Base-by-base conservation (phyloP, 2,797 vertebrate genomes). In the Dicrostonyx torquatus region DNA sequence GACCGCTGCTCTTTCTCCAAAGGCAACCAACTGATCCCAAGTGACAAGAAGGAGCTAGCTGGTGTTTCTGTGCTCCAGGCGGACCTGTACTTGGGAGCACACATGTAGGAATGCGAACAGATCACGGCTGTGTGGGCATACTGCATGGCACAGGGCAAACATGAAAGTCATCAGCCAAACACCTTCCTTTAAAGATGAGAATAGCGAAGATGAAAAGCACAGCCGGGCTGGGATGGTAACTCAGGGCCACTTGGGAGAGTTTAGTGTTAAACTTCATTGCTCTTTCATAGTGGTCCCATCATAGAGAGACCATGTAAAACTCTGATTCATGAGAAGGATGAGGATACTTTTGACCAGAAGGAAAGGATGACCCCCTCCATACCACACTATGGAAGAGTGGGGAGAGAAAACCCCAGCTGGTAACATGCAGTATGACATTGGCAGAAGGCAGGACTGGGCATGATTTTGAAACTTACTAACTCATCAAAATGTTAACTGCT, bases 301-400 rank as follows among this genome's bases (percentile, higher is more conserved):
- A 82, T 70, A 77, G 48, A 43, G 11, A 70, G 29, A 15, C 50
- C 20, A 53, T 5, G 40, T 80, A 55, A 88, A 93, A 75, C 55
- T 26, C 10, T 2, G 11, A 64, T 10, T 80, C 29, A n/a, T 17
- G 37, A 93, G 29, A n/a, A 88, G n/a, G 3, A 76, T 10, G 14
- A 86, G 72, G 29, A 24, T 48, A 15, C 4, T 17, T 79, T 64
- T 80, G 40, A 80, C 20, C 12, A 68, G 60, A 11, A 91, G 7
- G 77, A 62, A 72, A 5, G 37, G 10, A 53, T 24, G 34, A n/a
- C n/a, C 89, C 90, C 15, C 5, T 11, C 6, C 26, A 77, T 75
- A 22, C 0, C 0, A 13, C 43, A 43, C 10, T 31, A 10, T 14
- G 31, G 64, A 10, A 22, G 5, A 2, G 11, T n/a, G 2, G 22